phyloP scores from a whole-genome alignment of 2,888 invertebrate genomes.

The Netelia fuscicornis region DNA sequence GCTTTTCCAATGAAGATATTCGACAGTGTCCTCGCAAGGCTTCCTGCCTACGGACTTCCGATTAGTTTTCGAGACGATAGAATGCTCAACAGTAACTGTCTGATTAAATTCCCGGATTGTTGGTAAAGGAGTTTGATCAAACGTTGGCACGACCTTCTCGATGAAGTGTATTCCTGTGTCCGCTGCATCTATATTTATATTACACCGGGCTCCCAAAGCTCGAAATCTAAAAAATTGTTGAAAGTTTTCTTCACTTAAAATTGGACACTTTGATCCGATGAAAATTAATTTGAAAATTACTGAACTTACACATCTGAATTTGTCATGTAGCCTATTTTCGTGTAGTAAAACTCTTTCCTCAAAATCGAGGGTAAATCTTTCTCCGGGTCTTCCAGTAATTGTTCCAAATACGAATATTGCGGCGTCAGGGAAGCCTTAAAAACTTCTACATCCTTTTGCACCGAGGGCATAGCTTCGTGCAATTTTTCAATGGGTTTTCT shows the following conservation, averaged over 20 bases:
- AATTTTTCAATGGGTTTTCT: slow-evolving; percentile 74
- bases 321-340: slow-evolving; percentile 79
- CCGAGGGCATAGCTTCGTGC: slow-evolving; percentile 61
- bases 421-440: slow-evolving; percentile 82
- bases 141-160: slow-evolving; percentile 78
- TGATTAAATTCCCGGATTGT: slow-evolving; percentile 71
- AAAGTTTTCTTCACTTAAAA: slow-evolving; percentile 2
- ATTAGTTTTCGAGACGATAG: background rate
- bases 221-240: slow-evolving; percentile 71
- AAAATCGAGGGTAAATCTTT: slow-evolving; percentile 76
- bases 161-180: slow-evolving; percentile 79
- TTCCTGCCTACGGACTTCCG: slow-evolving; percentile 53
- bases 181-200: slow-evolving; percentile 74
- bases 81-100: slow-evolving; percentile 67
- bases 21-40: slow-evolving; percentile 70
- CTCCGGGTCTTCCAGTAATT: slow-evolving; percentile 74
- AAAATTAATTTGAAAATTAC: slow-evolving; percentile 34
- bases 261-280: background rate
- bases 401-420: slow-evolving; percentile 77
- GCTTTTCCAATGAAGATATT: slow-evolving; percentile 75
- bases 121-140: slow-evolving; percentile 72
- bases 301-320: slow-evolving; percentile 79
- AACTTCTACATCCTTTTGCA: slow-evolving; percentile 68
- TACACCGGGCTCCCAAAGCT: slow-evolving; percentile 74
- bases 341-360: slow-evolving; percentile 75